Evolutionary conservation across 2,888 invertebrate species (phyloP), one percentile per base, ranked within the genome.

Genomic region (Cataglyphis altisquamis): DNA sequence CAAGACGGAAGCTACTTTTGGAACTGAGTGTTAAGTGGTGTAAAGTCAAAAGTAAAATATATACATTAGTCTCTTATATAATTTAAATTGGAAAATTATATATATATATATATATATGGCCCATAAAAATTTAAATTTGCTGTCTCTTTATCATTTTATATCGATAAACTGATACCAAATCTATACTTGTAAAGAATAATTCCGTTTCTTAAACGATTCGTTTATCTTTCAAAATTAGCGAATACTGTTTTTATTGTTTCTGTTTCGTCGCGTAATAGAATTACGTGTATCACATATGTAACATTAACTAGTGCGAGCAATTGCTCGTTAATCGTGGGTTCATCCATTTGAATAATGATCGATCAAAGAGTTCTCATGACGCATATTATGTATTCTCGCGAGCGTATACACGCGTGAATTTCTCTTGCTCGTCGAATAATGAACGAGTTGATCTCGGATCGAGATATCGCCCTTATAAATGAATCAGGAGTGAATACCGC

Each of bases 381-480:
- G 68, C 41, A 10, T 41, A 68, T 78, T 80, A 62, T 72, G 75
- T 55, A 73, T 68, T 39, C 63, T 45, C 21, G 52, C 63, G 67
- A 48, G 70, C 70, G 36, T 75, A 64, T 74, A 75, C 48, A 36
- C 32, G 62, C 62, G 41, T 45, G 32, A 55, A 55, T n/a, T 32
- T 32, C 32, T 74, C 63, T 63, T 78, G 77, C 55, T 60, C 80
- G 62, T 60, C 73, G 83, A 82, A 84, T 88, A 89, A 89, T 84
- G 82, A 88, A 88, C 84, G 85, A 88, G 86, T 83, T 83, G 89
- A 90, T 89, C 86, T 55, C 80, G 25, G 21, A 77, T 68, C 85
- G 72, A 88, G 89, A 90, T 90, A 90, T 86, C 85, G 84, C 87
- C 9, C 83, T 89, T 90, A 90, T 86, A 90, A 90, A 90, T 90